Evolutionary conservation across 2,888 invertebrate genomes (phyloP), one percentile per base, ranked within the genome.

Genomic region (Heliothis peltigera): DNA sequence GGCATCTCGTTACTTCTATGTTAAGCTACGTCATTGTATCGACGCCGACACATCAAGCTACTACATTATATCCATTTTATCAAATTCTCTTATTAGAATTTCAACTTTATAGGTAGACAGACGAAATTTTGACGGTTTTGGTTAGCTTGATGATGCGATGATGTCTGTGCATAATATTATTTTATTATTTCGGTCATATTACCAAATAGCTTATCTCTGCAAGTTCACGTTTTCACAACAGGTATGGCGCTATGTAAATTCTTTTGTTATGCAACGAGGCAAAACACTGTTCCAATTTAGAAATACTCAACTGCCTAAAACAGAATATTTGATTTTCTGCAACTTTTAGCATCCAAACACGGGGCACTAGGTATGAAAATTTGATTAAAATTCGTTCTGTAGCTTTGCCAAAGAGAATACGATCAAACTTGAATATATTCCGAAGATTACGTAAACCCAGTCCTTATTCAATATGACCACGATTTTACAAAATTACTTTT

Each of bases 381-480:
- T 70, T 63, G 28, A 69, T 70, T 56, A 56, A 51, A 63, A 57
- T 44, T 53, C 43, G 52, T 15, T 48, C 35, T 32, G 17, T 48
- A 51, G 32, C 48, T 69, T 57, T 61, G 35, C 43, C 53, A 25
- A 57, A 49, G 22, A 57, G 70, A 57, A 53, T 25, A 49, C 17
- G 22, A 64, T 19, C 42, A 54, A 51, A 21, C 49, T 49, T 15
- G n/a, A 58, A 58, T 64, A 32, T 58, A 21, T n/a, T 42, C 25
- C 46, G 51, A 64, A 21, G 48, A 12, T 46, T 51, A 51, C 17
- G 15, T 35, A 35, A 35, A 15, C 10, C 18, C 39, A 39, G 49
- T 70, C 51, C 28, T 64, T 56, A 70, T 54, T 64, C 70, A 58
- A 51, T 55, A 51, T 32, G 53, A 57, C 64, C 70, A 70, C 64